Percentiles rank a stretch among this genome's conserved stretches.
Conservation (phyloP, 64 coral and sea anemone genomes). For the Montipora sp. region DNA sequence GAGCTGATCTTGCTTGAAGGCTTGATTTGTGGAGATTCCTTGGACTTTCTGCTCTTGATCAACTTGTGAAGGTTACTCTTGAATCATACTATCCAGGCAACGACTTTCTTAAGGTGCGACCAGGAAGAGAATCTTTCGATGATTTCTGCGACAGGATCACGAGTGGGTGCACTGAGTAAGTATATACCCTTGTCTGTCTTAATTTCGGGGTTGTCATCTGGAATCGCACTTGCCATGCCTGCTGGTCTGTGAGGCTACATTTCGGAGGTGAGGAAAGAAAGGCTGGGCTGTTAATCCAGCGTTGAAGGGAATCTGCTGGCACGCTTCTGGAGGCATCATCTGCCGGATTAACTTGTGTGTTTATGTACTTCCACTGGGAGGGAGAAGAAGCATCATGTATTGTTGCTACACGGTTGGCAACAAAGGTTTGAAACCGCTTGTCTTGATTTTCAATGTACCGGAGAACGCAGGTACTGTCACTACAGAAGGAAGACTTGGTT, state of each 20-base stretch:
- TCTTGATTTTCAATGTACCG: conserved; percentile 27
- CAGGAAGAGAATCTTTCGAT: conserved; percentile 42
- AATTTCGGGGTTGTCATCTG: conserved; percentile 58
- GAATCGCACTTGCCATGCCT: not conserved
- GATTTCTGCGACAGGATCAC: conserved; percentile 1
- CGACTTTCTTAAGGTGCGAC: conserved; percentile 26
- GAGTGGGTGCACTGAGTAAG: not conserved
- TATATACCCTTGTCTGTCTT: conserved; percentile 27
- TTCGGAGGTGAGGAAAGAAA: conserved; percentile 25
- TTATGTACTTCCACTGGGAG: conserved; percentile 49
- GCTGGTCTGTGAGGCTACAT: conserved; percentile 9
- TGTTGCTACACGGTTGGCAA: conserved; percentile 47
- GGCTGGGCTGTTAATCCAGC: conserved; percentile 10
- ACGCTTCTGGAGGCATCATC: conserved; percentile 57
- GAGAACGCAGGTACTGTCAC: conserved; percentile 46
- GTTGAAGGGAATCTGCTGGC: not conserved
- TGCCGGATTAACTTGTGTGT: conserved; percentile 34
- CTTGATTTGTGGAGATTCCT: not conserved
- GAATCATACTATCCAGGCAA: conserved; percentile 60
- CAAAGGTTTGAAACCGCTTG: conserved; percentile 55
- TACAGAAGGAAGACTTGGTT: conserved; percentile 49
- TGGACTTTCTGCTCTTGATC: not conserved
- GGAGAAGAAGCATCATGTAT: conserved; percentile 54
- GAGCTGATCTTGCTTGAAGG: not conserved
- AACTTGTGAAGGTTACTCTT: not conserved